Evolutionary conservation across 2,797 vertebrate species (phyloP), one percentile per base, ranked within the genome.

Genomic region (Sarcoramphus papa): DNA sequence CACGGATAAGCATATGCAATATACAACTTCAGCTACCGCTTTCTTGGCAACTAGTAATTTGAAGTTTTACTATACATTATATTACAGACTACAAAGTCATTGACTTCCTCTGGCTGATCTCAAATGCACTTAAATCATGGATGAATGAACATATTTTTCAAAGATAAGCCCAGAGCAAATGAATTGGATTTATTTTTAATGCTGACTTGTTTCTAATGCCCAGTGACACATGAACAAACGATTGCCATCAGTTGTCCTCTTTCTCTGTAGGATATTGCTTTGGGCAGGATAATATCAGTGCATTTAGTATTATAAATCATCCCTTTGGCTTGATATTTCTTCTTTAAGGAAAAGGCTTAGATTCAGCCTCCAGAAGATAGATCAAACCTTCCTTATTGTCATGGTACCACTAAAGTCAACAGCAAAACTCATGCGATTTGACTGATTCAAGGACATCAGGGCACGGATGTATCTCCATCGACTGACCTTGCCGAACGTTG

Each of bases 81-180:
- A 31, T 85, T 23, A 5, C 40, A 22, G 73, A 24, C 81, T 73
- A 24, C 93, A 92, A 60, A 93, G 85, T 69, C 2, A 3, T 69
- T 43, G 94, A 18, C 67, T 33, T 92, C 68, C 91, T 67, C 86
- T 88, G 93, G 20, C 79, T 93, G 77, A 76, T 89, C 93, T 89
- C 87, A 95, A 76, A 88, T 67, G 47, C 68, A 24, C 95, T 96
- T 94, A 73, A 79, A 92, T 88, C 95, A 96, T 27, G 68, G 74
- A 80, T 91, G 90, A 73, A 85, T 78, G 81, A 90, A 74, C 64
- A 16, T 83, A 92, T 94, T 92, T 92, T 85, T 91, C 86, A 95
- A 91, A 92, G 90, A 95, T 88, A 93, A 95, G 92, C 95, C 92
- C 83, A 83, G 92, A 96, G 90, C 88, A 91, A 96, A 97, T 85